Percentiles rank a stretch among this genome's conserved stretches.
These are phyloP conservation scores for Pitangus sulphuratus DNA, from an alignment of 2,797 vertebrate genomes.

Conservation along the genomic window DNA sequence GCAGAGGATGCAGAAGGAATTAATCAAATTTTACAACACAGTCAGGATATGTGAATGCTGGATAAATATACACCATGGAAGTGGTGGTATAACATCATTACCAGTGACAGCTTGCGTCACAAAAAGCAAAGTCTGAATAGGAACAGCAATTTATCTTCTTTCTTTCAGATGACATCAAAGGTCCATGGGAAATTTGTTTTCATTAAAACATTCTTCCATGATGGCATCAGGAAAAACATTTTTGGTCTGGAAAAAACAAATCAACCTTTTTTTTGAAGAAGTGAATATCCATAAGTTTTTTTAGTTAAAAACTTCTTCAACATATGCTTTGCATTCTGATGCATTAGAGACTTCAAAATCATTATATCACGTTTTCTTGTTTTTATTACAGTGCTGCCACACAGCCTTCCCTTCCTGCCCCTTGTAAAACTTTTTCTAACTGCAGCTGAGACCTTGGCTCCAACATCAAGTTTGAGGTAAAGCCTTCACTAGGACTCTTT, in stretches of 20 bases:
- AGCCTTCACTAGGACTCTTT: not conserved
- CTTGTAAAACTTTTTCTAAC: not conserved
- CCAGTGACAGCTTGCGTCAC: not conserved
- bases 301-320: slow-evolving; percentile 47
- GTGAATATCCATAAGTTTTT: not conserved
- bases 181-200: slow-evolving; percentile 47
- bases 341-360: slow-evolving; percentile 16
- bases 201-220: slow-evolving; percentile 55
- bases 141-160: not conserved
- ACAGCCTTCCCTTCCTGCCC: not conserved
- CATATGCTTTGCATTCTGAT: slow-evolving; percentile 65
- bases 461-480: not conserved
- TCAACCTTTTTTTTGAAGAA: not conserved
- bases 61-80: not conserved
- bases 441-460: not conserved
- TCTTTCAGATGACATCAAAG: slow-evolving; percentile 36
- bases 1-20: not conserved
- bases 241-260: slow-evolving; percentile 44
- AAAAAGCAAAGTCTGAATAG: not conserved
- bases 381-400: not conserved
- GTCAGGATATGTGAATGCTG: not conserved
- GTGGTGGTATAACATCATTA: not conserved
- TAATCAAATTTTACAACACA: slow-evolving; percentile 22
- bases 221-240: slow-evolving; percentile 17
- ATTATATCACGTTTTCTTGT: not conserved